These are phyloP conservation scores for Camponotus fellah DNA, from an alignment of 2,888 invertebrate species.

Conservation along the genomic window DNA sequence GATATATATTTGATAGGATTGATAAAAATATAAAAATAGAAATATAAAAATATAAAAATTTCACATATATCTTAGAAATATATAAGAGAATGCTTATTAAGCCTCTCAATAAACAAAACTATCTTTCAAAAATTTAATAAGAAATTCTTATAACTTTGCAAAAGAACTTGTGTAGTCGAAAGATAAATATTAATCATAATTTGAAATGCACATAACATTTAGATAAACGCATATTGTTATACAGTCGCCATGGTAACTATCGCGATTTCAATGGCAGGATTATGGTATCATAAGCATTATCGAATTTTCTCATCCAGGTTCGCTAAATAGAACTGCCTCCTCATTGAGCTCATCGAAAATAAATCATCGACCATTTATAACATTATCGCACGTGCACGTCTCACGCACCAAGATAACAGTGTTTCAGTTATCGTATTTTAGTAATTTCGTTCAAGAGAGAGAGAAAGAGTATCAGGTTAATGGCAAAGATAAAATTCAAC, in stretches of 20 bases:
- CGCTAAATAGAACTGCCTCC: constrained; percentile 1
- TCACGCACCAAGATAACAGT: constrained; percentile 3
- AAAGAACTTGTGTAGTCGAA: background rate
- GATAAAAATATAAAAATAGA: too few species aligned
- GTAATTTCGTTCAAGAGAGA: constrained; percentile 8
- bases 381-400: background rate
- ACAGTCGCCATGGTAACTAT: constrained; percentile 58
- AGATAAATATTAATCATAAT: background rate
- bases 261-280: constrained; percentile 52
- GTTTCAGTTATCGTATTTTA: background rate
- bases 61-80: background rate
- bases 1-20: too few species aligned
- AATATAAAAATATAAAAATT: too few species aligned
- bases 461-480: constrained; percentile 4
- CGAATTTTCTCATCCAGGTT: constrained; percentile 48
- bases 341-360: constrained; percentile 28
- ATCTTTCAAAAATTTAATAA: background rate
- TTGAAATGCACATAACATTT: constrained; percentile 18
- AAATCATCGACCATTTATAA: constrained; percentile 33
- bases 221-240: constrained; percentile 61
- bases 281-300: constrained; percentile 61
- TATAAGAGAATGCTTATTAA: background rate
- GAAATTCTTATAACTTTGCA: background rate
- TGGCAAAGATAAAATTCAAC: constrained; percentile 40
- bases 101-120: background rate